Evolutionary conservation across 2,113 vertebrate species (phyloP).

Genomic region (Bolborhynchus lineola): DNA sequence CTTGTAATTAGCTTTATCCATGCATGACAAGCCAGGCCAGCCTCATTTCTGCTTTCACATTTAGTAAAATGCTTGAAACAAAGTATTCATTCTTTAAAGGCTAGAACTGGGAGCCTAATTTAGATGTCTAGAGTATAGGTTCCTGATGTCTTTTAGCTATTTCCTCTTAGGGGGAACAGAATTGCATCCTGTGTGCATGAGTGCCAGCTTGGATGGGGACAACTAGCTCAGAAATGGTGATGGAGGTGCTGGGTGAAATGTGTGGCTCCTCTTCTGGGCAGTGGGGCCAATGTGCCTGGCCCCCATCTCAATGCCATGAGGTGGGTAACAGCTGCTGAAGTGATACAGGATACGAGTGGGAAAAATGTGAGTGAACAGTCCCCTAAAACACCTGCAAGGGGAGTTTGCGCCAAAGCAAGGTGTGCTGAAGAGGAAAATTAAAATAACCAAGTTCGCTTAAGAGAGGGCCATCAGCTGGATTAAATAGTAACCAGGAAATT

Average conservation of each 20-base stretch:
- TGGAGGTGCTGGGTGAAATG: accelerated
- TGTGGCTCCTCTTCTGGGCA: neutral
- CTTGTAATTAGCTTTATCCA: neutral
- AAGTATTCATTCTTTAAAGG: neutral
- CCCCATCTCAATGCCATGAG: accelerated
- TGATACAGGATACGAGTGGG: neutral
- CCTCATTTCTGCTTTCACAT: neutral
- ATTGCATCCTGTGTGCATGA: neutral
- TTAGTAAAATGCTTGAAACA: neutral
- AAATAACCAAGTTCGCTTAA: conserved; percentile 7
- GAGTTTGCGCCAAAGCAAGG: neutral
- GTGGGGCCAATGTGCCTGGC: accelerated
- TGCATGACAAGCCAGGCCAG: neutral
- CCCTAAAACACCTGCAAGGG: neutral
- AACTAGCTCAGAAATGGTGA: accelerated
- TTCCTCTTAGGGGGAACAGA: neutral
- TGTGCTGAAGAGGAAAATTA: neutral
- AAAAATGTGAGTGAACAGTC: neutral
- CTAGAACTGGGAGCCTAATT: neutral
- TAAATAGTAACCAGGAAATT: conserved; percentile 60
- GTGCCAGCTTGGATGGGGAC: neutral
- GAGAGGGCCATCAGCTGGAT: neutral
- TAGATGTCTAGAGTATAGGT: neutral
- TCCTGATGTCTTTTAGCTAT: neutral
- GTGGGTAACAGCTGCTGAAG: neutral